Conservation (phyloP, 2,888 invertebrate genomes). For the Tenthredo distinguenda region DNA sequence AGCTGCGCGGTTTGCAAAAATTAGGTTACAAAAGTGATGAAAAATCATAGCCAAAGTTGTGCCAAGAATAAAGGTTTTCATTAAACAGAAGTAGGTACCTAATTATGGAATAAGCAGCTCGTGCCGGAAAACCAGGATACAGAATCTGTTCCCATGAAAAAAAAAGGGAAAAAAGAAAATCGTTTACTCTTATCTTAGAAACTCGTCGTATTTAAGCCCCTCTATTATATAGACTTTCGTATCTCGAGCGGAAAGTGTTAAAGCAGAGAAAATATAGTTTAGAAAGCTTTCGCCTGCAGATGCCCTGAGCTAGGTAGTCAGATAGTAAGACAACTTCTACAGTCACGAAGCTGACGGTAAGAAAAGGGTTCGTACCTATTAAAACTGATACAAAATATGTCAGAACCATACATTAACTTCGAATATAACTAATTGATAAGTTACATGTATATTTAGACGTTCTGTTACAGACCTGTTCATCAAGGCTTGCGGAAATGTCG, state of each 20-base stretch:
- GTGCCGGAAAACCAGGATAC: neutral
- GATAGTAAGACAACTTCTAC: neutral
- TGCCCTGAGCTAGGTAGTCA: neutral
- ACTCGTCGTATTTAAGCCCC: neutral
- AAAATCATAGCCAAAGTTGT: constrained; percentile 11
- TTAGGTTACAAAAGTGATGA: neutral
- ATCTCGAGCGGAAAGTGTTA: neutral
- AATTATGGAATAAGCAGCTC: neutral
- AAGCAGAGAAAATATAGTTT: neutral
- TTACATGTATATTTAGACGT: neutral
- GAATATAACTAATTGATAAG: neutral
- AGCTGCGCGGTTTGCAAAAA: constrained; percentile 9
- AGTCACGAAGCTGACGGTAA: neutral
- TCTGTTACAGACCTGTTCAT: constrained; percentile 43
- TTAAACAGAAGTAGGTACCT: neutral
- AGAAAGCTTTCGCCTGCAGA: neutral
- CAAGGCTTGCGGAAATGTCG: constrained; percentile 61
- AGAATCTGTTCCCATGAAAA: neutral
- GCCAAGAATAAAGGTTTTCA: neutral
- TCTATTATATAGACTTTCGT: neutral
- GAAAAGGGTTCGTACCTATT: neutral
- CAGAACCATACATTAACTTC: neutral
- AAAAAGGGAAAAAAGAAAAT: neutral
- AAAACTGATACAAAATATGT: neutral
- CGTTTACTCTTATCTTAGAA: neutral